Evolutionary conservation across 37 sponge, comb jelly and placozoan species (phyloP), one percentile per base, ranked within the genome.

Genomic region (Cliona cf. orientalis): DNA sequence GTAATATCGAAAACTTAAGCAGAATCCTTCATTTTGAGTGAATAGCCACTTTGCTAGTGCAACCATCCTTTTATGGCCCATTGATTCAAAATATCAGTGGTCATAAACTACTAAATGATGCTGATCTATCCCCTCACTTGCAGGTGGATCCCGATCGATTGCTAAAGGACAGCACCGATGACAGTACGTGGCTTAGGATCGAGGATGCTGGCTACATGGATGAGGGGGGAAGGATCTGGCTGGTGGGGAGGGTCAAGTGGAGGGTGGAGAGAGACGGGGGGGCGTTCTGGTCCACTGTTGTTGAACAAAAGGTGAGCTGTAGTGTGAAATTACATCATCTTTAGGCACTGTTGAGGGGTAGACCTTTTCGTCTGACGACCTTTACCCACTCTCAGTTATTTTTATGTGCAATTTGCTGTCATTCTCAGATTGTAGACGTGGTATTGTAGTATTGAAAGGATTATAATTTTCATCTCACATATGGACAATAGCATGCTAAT

Each of bases 201-300:
- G 95, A 90, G 76, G 95, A 95, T 82, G 92, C 83, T 78, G 95
- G 92, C n/a, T 91, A 85, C 78, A 74, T 95, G 75, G 95, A 95
- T 58, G n/a, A 81, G n/a, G 80, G 85, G 12, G 95, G 95, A n/a
- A 71, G 83, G 39, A 69, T 95, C 37, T 95, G 95, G 95, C 44
- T 95, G 29, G 86, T 91, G 26, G 95, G 95, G 0, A 38, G 95
- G 45, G 89, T 86, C 40, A 90, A 91, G 58, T 95, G 95, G 95
- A 87, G 77, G 67, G 92, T 95, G 40, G 82, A 84, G 60, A 81
- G 73, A 57, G 49, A 70, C 31, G 86, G 83, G 1, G 76, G 34
- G n/a, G 71, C 45, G 0, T 85, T 46, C 71, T 95, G 95, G 95
- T 91, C 95, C 49, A 76, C 72, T 56, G 68, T 70, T 33, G 86